Evolutionary conservation across 2,888 invertebrate species (phyloP).

Genomic region (Aphodius granarius): DNA sequence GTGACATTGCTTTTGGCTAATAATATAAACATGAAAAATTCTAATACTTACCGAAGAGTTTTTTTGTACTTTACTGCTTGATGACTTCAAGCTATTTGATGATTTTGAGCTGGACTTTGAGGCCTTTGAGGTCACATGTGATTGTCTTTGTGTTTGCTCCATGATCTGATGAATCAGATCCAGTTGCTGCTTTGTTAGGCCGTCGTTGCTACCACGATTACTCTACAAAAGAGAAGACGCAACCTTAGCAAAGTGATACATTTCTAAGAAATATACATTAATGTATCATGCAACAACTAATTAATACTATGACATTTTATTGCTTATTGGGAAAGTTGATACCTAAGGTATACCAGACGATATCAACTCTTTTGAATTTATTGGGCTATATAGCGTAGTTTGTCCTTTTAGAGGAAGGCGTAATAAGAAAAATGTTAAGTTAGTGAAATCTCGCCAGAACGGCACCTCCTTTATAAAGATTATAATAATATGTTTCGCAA

Average conservation of each 20-base stretch:
- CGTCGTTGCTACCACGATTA: constrained; percentile 60
- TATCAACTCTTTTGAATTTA: too few relatives aligned
- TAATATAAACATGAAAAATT: too few relatives aligned
- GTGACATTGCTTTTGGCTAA: too few relatives aligned
- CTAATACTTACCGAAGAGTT: constrained; percentile 47
- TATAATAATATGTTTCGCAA: neutral
- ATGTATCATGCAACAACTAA: neutral
- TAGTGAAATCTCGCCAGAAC: neutral
- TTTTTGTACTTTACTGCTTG: constrained; percentile 46
- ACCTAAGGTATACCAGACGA: too few relatives aligned
- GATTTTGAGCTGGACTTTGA: constrained; percentile 43
- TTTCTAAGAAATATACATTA: neutral
- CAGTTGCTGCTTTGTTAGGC: constrained; percentile 71
- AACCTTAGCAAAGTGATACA: neutral
- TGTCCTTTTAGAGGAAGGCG: neutral
- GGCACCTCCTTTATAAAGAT: neutral
- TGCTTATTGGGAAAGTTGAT: too few relatives aligned
- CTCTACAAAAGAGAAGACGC: neutral
- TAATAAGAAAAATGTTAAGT: neutral
- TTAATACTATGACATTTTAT: too few relatives aligned
- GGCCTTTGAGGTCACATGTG: constrained; percentile 54
- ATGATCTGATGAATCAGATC: constrained; percentile 77
- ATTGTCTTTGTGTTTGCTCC: constrained; percentile 68
- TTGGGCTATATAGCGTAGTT: too few relatives aligned
- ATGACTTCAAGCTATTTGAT: constrained; percentile 42